Base-by-base conservation (phyloP, 2,888 invertebrate species). In the Limnephilus lunatus region DNA sequence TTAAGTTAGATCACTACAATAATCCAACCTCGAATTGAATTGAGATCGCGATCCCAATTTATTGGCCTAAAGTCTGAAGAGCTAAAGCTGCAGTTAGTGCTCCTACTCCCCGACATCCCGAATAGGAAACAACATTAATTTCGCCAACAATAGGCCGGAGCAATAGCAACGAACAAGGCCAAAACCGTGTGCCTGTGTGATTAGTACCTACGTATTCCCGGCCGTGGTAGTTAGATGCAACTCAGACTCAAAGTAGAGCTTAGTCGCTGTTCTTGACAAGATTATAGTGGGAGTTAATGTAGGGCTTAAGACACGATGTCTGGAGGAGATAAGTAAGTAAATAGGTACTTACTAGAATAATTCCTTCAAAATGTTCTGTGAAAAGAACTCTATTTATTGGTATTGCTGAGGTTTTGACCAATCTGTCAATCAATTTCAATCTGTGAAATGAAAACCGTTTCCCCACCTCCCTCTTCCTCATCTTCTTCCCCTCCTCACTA, bases 191-290 rank as follows among this genome's bases (percentile, higher is more conserved):
- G 32, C 25, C 68, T 35, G 32, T 83, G 25, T 83, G 32, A 83
- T 83, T 83, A 83, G 35, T 83, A 44, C n/a, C n/a, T n/a, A n/a
- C 44, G 7, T 44, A 83, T 35, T 83, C 83, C 32, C 83, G 19
- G 48, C 15, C 14, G 14, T 15, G 14, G 83, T 44, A 7, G 48
- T 85, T n/a, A 85, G 86, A 48, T 86, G 86, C 39, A 86, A 30
- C 44, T 12, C 86, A 48, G 44, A 30, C 44, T 68, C 25, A 25
- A 68, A 86, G 86, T 44, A 44, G n/a, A 14, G 86, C 86, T 86
- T 86, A 86, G n/a, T 30, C 85, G 44, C 44, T 86, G 86, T 86
- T 86, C 86, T 86, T 44, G 86, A 86, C 86, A 86, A 86, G 86
- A 86, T 86, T 86, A 86, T 48, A 48, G 44, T 15, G n/a, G 85